Evolutionary conservation across 1,140 invertebrate genomes (phyloP), one percentile per base, ranked within the genome.

Genomic region (Drosophila nigrodunni): DNA sequence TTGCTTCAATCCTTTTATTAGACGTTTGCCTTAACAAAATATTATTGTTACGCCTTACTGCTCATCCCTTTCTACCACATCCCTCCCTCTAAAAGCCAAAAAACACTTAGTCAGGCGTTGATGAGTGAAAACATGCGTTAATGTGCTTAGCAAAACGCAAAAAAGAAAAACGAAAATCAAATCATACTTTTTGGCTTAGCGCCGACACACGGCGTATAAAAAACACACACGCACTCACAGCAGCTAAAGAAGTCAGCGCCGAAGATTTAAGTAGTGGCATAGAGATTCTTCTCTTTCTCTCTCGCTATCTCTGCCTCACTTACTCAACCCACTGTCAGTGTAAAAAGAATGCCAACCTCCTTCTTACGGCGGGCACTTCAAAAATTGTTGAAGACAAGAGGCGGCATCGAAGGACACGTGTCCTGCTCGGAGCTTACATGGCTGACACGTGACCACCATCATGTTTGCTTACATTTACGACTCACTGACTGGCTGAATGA

Each of bases 381-480:
- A 74, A 75, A 88, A 88, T 73, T 79, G 80, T 87, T 88, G 72
- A 77, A 82, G 82, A 80, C 80, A 87, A 86, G 77, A 74, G 77
- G 72, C 83, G 78, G 25, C 83, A 83, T 72, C 50, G 60, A 21
- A 75, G 50, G 88, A 78, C 85, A 89, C 85, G 85, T 89, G 85
- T 89, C 83, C 71, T 69, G 64, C 71, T 64, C 78, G 70, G 65
- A 89, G 85, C 85, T 89, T 89, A 90, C 81, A 89, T 71, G 77
- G 67, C 59, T 49, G 85, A 58, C 85, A 89, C 85, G 85, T 89
- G 85, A 89, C 85, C 85, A 78, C 85, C 85, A 89, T 89, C 85
- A 89, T 89, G 85, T 89, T 89, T 89, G 85, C 85, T 89, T 89
- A 89, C 85, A 89, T 89, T 88, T 77, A 69, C 80, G 78, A 85